Conservation (phyloP, 2,113 vertebrate genomes). For the Condylura cristata region DNA sequence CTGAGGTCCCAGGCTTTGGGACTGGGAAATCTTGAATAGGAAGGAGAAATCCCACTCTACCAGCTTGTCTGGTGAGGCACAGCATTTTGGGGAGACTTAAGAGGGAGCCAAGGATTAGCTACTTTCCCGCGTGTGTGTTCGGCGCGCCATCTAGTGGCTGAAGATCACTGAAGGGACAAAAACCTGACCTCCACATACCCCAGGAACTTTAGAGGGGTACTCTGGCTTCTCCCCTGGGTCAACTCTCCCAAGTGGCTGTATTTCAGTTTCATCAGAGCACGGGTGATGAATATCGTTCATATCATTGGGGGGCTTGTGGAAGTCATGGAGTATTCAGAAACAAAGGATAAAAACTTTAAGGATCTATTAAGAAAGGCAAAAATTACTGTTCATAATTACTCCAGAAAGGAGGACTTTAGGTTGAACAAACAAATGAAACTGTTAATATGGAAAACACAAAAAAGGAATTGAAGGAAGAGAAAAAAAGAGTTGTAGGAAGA, state of each 20-base stretch:
- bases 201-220: background rate
- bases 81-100: background rate
- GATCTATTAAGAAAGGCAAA: background rate
- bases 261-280: background rate
- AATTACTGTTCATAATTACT: background rate
- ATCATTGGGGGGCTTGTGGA: background rate
- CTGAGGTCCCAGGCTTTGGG: background rate
- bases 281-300: background rate
- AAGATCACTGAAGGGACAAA: background rate
- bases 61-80: rapidly evolving
- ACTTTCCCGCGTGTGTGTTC: background rate
- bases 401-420: background rate
- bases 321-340: background rate
- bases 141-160: slow-evolving; percentile 71
- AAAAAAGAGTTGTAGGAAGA: background rate
- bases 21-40: background rate
- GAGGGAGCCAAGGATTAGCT: background rate
- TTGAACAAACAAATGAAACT: background rate
- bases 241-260: background rate
- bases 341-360: background rate
- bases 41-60: background rate
- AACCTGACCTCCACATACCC: background rate
- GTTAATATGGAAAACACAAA: background rate
- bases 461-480: background rate
- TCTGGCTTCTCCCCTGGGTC: background rate